phyloP scores from a whole-genome alignment of 2,797 vertebrate genomes.

The Tinamus major region DNA sequence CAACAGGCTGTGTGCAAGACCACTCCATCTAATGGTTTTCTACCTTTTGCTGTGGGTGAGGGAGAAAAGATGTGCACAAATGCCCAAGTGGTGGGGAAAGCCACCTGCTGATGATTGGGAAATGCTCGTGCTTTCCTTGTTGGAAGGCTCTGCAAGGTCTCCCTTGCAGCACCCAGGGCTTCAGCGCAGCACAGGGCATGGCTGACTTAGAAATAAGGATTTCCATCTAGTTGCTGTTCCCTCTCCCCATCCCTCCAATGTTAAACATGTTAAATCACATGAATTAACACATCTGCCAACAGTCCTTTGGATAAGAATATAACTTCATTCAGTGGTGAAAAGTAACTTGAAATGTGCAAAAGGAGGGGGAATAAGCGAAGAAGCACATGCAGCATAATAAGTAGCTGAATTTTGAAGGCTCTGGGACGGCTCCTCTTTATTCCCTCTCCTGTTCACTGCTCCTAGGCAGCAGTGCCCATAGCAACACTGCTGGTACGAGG shows the following conservation, averaged over 20 bases:
- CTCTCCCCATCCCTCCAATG: not conserved
- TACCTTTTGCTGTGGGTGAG: not conserved
- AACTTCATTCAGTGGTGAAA: not conserved
- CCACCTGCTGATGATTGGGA: rapidly evolving
- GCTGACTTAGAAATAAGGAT: not conserved
- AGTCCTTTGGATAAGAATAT: not conserved
- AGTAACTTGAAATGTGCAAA: not conserved
- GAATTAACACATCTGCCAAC: conserved; percentile 44
- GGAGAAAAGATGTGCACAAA: not conserved
- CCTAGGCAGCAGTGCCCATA: conserved; percentile 67
- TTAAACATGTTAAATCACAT: conserved; percentile 54
- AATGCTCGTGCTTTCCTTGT: not conserved
- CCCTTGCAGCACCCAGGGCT: no score
- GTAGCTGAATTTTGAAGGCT: not conserved
- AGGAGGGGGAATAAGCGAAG: not conserved
- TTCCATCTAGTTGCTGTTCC: not conserved
- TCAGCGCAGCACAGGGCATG: not conserved
- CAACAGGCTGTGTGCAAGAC: not conserved
- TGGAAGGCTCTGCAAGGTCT: not conserved
- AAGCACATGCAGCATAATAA: not conserved
- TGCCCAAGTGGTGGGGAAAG: rapidly evolving
- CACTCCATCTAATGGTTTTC: not conserved
- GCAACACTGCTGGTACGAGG: conserved; percentile 35
- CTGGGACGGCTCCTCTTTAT: not conserved
- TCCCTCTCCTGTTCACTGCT: not conserved